phyloP scores from a whole-genome alignment of 2,888 invertebrate genomes.

The Scaeva pyrastri region DNA sequence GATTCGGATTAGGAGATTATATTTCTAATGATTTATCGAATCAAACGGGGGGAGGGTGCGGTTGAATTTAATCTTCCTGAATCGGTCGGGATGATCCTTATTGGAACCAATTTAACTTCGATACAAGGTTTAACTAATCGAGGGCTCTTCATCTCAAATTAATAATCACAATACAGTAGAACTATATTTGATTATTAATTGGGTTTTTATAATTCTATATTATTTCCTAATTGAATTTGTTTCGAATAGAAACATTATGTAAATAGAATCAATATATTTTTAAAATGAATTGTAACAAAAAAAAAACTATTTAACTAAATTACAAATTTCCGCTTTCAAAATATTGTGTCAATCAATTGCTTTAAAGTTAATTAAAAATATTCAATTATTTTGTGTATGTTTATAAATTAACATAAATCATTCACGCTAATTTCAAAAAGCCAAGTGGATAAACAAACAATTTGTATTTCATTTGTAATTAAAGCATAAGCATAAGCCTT shows the following conservation, averaged over 20 bases:
- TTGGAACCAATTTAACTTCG: slow-evolving; percentile 1
- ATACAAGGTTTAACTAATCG: neutral
- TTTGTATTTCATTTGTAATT: neutral
- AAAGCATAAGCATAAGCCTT: neutral
- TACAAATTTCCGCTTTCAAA: neutral
- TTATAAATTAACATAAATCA: slow-evolving; percentile 11
- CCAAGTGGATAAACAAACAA: neutral
- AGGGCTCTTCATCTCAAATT: neutral
- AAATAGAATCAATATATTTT: neutral
- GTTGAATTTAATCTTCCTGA: neutral
- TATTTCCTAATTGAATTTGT: neutral
- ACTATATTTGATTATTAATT: neutral
- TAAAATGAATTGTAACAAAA: neutral
- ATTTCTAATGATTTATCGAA: neutral
- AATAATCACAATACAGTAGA: neutral
- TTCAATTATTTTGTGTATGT: neutral
- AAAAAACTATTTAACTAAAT: neutral
- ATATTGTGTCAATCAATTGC: neutral
- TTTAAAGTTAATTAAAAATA: neutral
- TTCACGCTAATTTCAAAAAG: neutral
- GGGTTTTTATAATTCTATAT: too few relatives aligned
- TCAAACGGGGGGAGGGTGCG: too few relatives aligned
- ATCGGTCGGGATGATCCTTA: neutral
- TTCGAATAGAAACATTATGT: neutral
- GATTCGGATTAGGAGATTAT: neutral